A percentile compares a stretch with the other conserved stretches of the same genome.
phyloP scores from a whole-genome alignment of 1,140 invertebrate species.

The Drosophila hydei region DNA sequence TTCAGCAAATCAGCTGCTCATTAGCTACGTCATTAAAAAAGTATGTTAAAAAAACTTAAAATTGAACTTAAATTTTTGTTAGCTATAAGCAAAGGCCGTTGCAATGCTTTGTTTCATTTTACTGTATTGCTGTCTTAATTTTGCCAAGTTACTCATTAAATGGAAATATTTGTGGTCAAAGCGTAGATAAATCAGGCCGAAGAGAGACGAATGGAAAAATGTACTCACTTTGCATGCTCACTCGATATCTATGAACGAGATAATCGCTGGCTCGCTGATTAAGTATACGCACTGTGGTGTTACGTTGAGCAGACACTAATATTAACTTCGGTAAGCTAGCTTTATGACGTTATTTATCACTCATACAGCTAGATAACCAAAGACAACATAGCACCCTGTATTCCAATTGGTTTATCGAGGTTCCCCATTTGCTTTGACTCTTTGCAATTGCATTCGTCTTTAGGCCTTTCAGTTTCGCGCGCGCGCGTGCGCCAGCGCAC shows the following conservation, averaged over 20 bases:
- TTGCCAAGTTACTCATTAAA: slow-evolving; percentile 16
- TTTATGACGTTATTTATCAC: slow-evolving; percentile 84
- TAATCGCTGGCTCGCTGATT: neutral
- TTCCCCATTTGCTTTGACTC: slow-evolving; percentile 1
- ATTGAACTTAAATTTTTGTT: slow-evolving; percentile 7
- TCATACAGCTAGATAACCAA: slow-evolving; percentile 85
- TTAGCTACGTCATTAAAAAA: slow-evolving; percentile 56
- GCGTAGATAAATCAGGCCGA: slow-evolving; percentile 16
- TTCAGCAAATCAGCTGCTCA: slow-evolving; percentile 64
- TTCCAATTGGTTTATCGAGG: slow-evolving; percentile 2
- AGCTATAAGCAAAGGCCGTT: slow-evolving; percentile 45
- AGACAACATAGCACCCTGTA: slow-evolving; percentile 83
- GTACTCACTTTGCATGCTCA: slow-evolving; percentile 1
- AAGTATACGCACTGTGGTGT: slow-evolving; percentile 36
- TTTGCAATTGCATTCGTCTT: slow-evolving; percentile 5
- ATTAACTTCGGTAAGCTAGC: slow-evolving; percentile 85
- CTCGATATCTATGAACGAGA: neutral
- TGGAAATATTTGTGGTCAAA: slow-evolving; percentile 20
- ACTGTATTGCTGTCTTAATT: slow-evolving; percentile 1
- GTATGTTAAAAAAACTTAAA: slow-evolving; percentile 9
- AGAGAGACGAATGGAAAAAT: neutral
- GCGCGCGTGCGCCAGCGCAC: neutral
- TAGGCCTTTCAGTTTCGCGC: slow-evolving; percentile 49
- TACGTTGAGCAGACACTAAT: slow-evolving; percentile 73
- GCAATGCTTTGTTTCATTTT: slow-evolving; percentile 17